A percentile compares a stretch with the other conserved stretches of the same genome.
Conservation (phyloP, 2,113 vertebrate species). For the Heteronetta atricapilla region DNA sequence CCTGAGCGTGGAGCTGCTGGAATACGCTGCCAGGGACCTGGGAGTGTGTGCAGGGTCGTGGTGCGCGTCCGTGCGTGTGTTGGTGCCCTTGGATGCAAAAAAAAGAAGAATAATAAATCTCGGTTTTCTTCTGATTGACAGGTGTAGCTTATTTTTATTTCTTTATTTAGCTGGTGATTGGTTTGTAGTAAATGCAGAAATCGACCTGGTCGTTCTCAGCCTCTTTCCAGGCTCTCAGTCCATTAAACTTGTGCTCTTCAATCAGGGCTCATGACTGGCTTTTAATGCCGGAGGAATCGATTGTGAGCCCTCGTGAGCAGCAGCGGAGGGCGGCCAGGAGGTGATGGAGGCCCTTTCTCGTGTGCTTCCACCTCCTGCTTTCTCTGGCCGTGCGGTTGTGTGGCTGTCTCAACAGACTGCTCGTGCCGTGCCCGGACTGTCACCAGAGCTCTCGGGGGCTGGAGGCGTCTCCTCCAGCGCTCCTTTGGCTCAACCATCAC, state of each 20-base stretch:
- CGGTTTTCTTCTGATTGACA: constrained; percentile 9
- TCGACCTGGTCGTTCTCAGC: background rate
- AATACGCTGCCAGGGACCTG: background rate
- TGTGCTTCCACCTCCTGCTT: background rate
- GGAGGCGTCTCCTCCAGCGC: background rate
- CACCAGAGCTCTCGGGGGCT: accelerated
- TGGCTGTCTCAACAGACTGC: background rate
- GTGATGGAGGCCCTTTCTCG: background rate
- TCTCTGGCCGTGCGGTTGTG: accelerated
- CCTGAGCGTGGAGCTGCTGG: background rate
- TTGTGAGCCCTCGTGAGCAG: background rate
- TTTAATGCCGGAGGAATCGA: constrained; percentile 25
- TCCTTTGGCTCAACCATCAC: background rate
- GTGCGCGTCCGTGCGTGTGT: background rate
- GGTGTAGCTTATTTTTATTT: constrained; percentile 15
- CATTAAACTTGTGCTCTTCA: constrained; percentile 69
- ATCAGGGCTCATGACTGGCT: constrained; percentile 48
- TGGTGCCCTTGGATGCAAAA: background rate
- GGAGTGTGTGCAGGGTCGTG: background rate
- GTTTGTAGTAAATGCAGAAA: constrained; percentile 60
- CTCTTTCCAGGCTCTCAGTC: constrained; percentile 54
- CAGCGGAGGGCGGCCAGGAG: background rate
- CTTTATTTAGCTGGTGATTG: constrained; percentile 36
- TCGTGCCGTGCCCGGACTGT: accelerated
- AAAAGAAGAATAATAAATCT: background rate